Base-by-base conservation (phyloP, 2,113 vertebrate species). In the Strigops habroptila region DNA sequence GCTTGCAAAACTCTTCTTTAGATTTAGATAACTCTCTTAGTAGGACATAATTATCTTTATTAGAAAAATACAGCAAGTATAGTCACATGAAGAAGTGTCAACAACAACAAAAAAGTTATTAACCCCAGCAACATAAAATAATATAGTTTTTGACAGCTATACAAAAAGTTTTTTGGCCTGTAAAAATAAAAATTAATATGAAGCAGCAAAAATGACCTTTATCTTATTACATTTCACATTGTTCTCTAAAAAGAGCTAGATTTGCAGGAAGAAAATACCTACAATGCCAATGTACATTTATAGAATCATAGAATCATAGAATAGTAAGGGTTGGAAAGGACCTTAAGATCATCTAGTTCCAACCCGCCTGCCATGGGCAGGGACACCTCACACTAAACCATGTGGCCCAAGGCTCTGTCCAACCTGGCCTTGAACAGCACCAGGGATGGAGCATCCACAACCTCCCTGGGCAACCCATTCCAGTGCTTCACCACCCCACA, bases 141-240 rank as follows among this genome's bases (percentile, higher is more conserved):
- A 28, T 19, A 33, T 19, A 51, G 10, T 8, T 83, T 84, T 91
- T 69, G n/a, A 25, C 23, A 81, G 3, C 23, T 43, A 23, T 9
- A 59, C 28, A 86, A 91, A 70, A 18, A 5, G 4, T 30, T 88
- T 68, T 10, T 69, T 16, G 7, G 7, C 21, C 31, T 63, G 27
- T 18, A 59, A 67, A 82, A 43, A 52, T 24, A 69, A 90, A 14
- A 12, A 62, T 37, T 70, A 55, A 49, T 9, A 62, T 51, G 65
- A 51, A 85, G 5, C 16, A 77, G 8, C 7, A 87, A 39, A 51
- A 16, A 41, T 43, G 27, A 53, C 17, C 31, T 91, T 37, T 70
- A 1, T 5, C 27, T 35, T 63, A 10, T 15, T 22, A 71, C 1
- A 18, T 19, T 51, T 60, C 28, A 59, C 2, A 2, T 2, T 22